Evolutionary conservation across 2,888 invertebrate species (phyloP).

Genomic region (Oligia strigilis): DNA sequence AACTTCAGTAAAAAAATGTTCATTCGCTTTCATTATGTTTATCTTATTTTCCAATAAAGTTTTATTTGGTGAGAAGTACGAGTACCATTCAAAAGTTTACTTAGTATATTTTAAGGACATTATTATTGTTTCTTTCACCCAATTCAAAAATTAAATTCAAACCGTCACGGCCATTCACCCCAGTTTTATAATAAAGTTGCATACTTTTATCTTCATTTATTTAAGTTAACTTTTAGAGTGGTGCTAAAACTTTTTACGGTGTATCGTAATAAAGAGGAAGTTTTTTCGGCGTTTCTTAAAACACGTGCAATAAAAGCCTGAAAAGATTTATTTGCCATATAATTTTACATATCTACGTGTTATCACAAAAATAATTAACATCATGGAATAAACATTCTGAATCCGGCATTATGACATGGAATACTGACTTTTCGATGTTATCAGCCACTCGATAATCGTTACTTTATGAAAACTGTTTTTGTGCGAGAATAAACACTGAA

Average conservation of each 20-base stretch:
- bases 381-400: slow-evolving; percentile 10
- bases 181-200: slow-evolving; percentile 46
- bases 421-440: slow-evolving; percentile 28
- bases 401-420: slow-evolving; percentile 23
- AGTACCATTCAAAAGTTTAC: neutral
- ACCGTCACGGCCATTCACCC: slow-evolving; percentile 48
- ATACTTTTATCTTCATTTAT: slow-evolving; percentile 57
- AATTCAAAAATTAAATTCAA: slow-evolving; percentile 19
- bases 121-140: slow-evolving; percentile 8
- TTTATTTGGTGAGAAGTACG: neutral
- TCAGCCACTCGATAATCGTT: slow-evolving; percentile 40
- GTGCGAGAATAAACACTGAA: slow-evolving; percentile 24
- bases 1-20: neutral
- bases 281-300: slow-evolving; percentile 42
- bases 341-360: slow-evolving; percentile 18
- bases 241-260: slow-evolving; percentile 59
- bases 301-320: slow-evolving; percentile 42
- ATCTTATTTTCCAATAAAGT: neutral
- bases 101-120: slow-evolving; percentile 13
- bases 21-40: neutral
- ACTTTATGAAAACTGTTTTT: slow-evolving; percentile 41
- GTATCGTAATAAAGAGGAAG: slow-evolving; percentile 34
- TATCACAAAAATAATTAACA: slow-evolving; percentile 28
- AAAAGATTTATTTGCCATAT: slow-evolving; percentile 52
- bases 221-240: slow-evolving; percentile 39